A percentile compares a stretch with the other conserved stretches of the same genome.
These are phyloP conservation scores for Zygothrica quintamaculata DNA, from an alignment of 2,888 invertebrate species.

Conservation along the genomic window DNA sequence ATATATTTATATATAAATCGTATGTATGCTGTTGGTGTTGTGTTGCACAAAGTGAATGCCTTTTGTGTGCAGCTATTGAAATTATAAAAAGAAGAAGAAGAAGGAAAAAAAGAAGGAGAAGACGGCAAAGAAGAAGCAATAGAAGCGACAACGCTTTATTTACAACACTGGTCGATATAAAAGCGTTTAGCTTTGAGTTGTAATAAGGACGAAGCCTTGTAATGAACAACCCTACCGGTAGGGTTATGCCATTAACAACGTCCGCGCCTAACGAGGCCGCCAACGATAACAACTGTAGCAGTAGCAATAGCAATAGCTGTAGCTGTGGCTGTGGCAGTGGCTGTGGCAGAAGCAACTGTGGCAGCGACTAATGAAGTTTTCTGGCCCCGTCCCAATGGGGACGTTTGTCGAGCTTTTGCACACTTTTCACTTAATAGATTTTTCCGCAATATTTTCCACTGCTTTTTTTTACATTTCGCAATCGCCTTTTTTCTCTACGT, in stretches of 20 bases:
- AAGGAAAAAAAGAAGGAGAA: too few species aligned
- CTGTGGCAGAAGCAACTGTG: slow-evolving; percentile 1
- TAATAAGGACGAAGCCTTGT: neutral
- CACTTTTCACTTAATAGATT: slow-evolving; percentile 62
- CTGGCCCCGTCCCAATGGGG: slow-evolving; percentile 4
- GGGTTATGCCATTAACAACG: neutral
- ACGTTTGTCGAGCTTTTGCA: slow-evolving; percentile 38
- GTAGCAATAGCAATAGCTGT: slow-evolving; percentile 2
- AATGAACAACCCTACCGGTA: neutral
- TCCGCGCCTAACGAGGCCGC: neutral
- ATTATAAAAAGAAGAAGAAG: too few species aligned
- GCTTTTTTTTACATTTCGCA: neutral
- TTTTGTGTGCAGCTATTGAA: too few species aligned
- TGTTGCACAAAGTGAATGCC: too few species aligned
- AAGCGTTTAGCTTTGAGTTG: neutral
- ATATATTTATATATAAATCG: too few species aligned
- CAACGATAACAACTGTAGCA: neutral
- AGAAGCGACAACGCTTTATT: neutral
- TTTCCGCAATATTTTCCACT: slow-evolving; percentile 50
- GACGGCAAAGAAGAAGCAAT: too few species aligned
- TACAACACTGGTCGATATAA: slow-evolving; percentile 1
- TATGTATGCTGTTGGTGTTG: too few species aligned
- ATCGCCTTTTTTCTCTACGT: neutral
- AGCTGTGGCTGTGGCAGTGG: neutral
- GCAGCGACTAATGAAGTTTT: slow-evolving; percentile 33